Percentiles rank a stretch among this genome's conserved stretches.
Evolutionary conservation across 2,797 vertebrate species (phyloP).

Genomic region (Malacoraja senta): DNA sequence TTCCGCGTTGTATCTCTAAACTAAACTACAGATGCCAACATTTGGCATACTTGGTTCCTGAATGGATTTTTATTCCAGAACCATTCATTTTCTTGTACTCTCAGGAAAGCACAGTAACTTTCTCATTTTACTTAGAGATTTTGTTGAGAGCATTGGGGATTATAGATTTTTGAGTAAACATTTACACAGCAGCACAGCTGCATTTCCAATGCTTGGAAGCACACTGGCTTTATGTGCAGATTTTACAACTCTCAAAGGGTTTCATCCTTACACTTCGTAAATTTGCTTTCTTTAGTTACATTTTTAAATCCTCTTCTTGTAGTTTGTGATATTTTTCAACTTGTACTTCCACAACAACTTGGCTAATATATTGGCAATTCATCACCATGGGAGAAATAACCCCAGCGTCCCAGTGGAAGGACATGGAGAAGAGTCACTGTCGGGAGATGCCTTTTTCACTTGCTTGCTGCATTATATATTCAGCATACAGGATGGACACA

Average conservation of each 20-base stretch:
- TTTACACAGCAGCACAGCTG: constrained; percentile 37
- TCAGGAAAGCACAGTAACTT: neutral
- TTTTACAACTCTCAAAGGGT: constrained; percentile 2
- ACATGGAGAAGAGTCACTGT: neutral
- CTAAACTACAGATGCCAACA: neutral
- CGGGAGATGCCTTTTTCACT: neutral
- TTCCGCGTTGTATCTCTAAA: too few species aligned
- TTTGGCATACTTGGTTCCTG: neutral
- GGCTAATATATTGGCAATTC: neutral
- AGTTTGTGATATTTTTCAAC: neutral
- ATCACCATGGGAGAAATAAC: neutral
- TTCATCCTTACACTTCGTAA: neutral
- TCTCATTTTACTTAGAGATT: neutral
- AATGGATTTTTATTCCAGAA: neutral
- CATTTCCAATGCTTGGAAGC: constrained; percentile 31
- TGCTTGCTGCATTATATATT: neutral
- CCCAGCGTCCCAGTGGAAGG: neutral
- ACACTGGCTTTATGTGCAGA: constrained; percentile 30
- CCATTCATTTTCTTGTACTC: neutral
- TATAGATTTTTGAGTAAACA: neutral
- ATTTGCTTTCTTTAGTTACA: neutral
- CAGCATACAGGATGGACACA: neutral
- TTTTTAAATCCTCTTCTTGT: neutral
- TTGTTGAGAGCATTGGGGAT: neutral
- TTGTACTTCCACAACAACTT: neutral